These are phyloP conservation scores for Linepithema humile DNA, from an alignment of 1,140 invertebrate species.

Conservation along the genomic window DNA sequence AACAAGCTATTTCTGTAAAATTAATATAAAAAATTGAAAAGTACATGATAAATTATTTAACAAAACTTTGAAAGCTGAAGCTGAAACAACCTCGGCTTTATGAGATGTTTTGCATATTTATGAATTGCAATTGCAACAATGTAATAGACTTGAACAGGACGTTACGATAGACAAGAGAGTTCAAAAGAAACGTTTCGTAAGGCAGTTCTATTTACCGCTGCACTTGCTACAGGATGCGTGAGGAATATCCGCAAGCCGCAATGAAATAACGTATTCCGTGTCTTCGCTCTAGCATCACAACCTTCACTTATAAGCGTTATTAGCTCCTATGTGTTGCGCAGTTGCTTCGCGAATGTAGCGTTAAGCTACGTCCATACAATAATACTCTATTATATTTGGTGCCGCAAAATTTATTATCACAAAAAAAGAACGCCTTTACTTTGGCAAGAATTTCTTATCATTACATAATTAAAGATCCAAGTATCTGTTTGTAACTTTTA, in stretches of 20 bases:
- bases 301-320: constrained; percentile 63
- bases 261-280: constrained; percentile 47
- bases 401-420: background rate
- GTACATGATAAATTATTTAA: background rate
- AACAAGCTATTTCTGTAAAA: background rate
- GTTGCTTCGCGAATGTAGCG: background rate
- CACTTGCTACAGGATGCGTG: constrained; percentile 32
- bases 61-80: background rate
- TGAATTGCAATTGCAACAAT: constrained; percentile 14
- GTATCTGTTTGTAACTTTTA: background rate
- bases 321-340: constrained; percentile 67
- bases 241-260: constrained; percentile 2
- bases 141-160: background rate
- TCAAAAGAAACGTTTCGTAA: constrained; percentile 8
- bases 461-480: background rate
- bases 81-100: background rate
- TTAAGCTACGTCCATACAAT: constrained; percentile 8
- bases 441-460: background rate
- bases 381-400: too few species aligned
- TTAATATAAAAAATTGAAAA: background rate
- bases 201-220: constrained; percentile 15
- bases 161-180: background rate
- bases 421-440: background rate
- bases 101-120: background rate
- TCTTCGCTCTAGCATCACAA: constrained; percentile 48